phyloP scores from a whole-genome alignment of 2,113 vertebrate genomes.

The Phaethon lepturus region DNA sequence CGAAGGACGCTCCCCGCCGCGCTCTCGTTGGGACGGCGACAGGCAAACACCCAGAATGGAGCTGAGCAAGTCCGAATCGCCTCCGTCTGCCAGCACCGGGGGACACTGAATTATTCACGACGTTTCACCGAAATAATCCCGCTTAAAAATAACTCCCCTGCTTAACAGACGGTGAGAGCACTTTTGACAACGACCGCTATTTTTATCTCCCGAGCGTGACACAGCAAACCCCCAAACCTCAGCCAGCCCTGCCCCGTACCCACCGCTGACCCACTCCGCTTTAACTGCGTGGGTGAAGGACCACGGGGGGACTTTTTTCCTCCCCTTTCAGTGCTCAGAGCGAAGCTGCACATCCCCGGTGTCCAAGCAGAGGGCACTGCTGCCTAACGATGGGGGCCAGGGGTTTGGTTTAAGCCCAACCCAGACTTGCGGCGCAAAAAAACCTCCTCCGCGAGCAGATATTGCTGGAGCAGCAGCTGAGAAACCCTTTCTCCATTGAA shows the following conservation, averaged over 20 bases:
- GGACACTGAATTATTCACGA: not conserved
- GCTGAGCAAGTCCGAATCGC: not conserved
- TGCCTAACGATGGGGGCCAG: not conserved
- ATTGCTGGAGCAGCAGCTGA: not conserved
- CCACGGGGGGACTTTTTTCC: accelerated
- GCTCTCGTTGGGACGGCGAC: too few species aligned
- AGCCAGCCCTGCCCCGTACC: accelerated
- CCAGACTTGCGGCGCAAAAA: accelerated
- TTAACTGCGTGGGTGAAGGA: accelerated
- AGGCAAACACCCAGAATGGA: not conserved
- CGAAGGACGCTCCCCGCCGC: not conserved
- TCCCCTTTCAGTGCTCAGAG: accelerated
- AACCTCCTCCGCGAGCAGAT: accelerated
- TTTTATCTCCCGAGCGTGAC: not conserved
- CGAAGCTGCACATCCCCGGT: not conserved
- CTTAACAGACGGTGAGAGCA: accelerated
- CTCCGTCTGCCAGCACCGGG: not conserved
- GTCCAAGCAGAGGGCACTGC: conserved; percentile 64
- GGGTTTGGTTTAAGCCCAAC: not conserved
- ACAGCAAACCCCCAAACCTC: not conserved
- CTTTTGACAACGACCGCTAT: accelerated
- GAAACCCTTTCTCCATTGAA: accelerated
- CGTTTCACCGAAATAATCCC: not conserved
- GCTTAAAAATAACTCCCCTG: not conserved
- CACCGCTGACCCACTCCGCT: accelerated